These are phyloP conservation scores for Stenodema calcarata DNA, from an alignment of 2,888 invertebrate species.

Conservation along the genomic window DNA sequence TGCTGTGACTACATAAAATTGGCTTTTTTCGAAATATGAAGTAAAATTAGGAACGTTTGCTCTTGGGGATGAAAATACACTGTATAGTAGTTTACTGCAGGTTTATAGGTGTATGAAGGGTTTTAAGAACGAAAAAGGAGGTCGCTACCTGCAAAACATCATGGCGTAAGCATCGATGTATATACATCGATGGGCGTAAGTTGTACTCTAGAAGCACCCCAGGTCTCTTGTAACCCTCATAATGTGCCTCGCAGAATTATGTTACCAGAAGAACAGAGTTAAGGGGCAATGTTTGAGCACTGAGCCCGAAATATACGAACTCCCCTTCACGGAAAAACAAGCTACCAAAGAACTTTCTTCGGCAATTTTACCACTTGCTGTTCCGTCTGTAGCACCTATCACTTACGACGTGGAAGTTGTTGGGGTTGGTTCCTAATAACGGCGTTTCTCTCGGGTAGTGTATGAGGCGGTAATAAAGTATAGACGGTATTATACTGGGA, in stretches of 20 bases:
- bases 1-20: too few species aligned
- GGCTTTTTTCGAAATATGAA: too few species aligned
- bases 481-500: neutral
- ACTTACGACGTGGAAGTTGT: neutral
- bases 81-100: neutral
- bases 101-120: neutral
- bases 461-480: slow-evolving; percentile 12
- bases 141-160: neutral
- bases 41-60: too few species aligned
- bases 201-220: neutral
- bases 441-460: neutral
- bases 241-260: neutral
- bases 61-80: too few species aligned
- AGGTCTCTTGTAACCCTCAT: neutral
- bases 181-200: too few species aligned
- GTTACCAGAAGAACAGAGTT: neutral
- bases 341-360: neutral
- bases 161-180: too few species aligned
- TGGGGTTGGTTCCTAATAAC: neutral
- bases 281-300: neutral
- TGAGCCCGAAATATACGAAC: neutral
- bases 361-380: neutral
- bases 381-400: neutral
- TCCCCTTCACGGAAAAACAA: neutral
- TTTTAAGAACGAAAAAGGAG: neutral